Percentiles rank a stretch among this genome's conserved stretches.
These are phyloP conservation scores for Heteractis magnifica DNA, from an alignment of 92 coral and sea anemone genomes.

Conservation along the genomic window DNA sequence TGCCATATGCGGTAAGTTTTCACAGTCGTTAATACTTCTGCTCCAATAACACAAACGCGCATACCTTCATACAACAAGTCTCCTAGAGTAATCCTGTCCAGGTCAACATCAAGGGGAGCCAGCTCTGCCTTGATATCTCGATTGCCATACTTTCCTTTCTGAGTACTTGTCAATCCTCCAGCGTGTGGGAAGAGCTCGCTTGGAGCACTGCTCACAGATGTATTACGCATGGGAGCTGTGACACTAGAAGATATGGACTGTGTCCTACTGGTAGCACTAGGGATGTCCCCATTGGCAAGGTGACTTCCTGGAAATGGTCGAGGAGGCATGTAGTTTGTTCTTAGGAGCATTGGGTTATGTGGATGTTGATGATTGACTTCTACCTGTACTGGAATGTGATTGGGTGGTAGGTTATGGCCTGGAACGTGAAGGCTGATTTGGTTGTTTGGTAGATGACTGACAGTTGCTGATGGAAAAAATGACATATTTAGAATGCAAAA, in stretches of 20 bases:
- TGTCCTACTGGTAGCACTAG: constrained; percentile 41
- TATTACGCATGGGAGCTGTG: constrained; percentile 16
- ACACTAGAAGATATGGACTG: constrained; percentile 40
- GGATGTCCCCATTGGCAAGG: constrained; percentile 53
- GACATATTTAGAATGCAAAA: neutral
- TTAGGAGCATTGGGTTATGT: constrained; percentile 8
- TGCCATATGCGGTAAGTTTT: neutral
- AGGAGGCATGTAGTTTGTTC: constrained; percentile 27
- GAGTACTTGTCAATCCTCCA: constrained; percentile 76
- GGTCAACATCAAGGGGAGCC: constrained; percentile 71
- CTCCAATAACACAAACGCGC: too few relatives aligned
- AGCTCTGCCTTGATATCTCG: constrained; percentile 86
- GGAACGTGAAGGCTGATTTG: neutral
- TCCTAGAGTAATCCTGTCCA: constrained; percentile 89
- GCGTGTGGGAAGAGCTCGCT: constrained; percentile 56
- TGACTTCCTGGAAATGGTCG: constrained; percentile 27
- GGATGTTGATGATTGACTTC: constrained; percentile 44
- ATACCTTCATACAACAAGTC: constrained; percentile 84
- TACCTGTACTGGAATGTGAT: constrained; percentile 48
- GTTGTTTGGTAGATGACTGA: constrained; percentile 6
- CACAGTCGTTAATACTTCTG: neutral
- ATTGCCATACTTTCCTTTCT: constrained; percentile 85
- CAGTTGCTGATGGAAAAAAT: constrained; percentile 6
- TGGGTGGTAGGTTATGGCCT: constrained; percentile 24
- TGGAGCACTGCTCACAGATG: constrained; percentile 49